Base-by-base conservation (phyloP, 2,888 invertebrate genomes). In the Nemoura dubitans region DNA sequence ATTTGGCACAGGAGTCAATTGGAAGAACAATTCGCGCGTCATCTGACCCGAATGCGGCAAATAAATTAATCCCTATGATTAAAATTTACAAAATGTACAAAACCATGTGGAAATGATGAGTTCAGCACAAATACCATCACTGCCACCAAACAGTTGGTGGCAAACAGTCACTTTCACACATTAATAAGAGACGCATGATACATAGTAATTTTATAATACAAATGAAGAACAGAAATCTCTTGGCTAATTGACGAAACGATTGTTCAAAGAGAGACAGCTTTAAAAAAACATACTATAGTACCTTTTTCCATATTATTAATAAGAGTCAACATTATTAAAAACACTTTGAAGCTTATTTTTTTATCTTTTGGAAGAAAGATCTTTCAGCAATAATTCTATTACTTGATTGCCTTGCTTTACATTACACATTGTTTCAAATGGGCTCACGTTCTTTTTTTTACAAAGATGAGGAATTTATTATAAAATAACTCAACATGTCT, bases 321-420 rank as follows among this genome's bases (percentile, higher is more conserved):
- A 87, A 86, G 85, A 76, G 83, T 87, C 86, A 87, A 87, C 87
- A 87, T 86, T 85, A 76, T 87, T 87, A 87, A 86, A 87, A 82
- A 87, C 85, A 86, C 87, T 86, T 86, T 86, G 81, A 85, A 81
- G 85, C 82, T 86, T 85, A 36, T 84, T 87, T 85, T 85, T 36
- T 82, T 87, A 83, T 86, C 80, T 87, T 85, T 86, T 87, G 85
- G 87, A 88, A 88, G 87, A 88, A 88, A 86, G 83, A 84, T 86
- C 85, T 87, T 86, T 83, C 86, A 88, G 83, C 86, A 88, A 42
- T 86, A 84, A 85, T 86, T 85, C 86, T 83, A 87, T 86, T 80
- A 86, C 85, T 87, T 88, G 88, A 88, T 88, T 88, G 88, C 88
- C 88, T 87, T 85, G 86, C 83, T 80, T 82, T 81, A 86, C 42